Base-by-base conservation (phyloP, 1,140 invertebrate genomes). In the Chlorops oryzae region DNA sequence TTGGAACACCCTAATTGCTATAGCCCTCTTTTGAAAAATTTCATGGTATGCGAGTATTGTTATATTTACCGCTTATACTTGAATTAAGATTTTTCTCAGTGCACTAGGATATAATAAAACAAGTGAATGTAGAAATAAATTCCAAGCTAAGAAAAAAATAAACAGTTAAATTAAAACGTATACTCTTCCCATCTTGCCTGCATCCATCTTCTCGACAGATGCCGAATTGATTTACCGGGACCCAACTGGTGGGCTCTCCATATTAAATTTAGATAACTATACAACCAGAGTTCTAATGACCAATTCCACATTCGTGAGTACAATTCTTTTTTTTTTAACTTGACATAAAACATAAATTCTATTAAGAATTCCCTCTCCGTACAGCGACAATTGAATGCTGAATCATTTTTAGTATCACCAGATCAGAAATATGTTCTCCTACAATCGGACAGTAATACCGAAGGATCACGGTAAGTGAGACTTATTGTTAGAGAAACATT, bases 221-320 rank as follows among this genome's bases (percentile, higher is more conserved):
- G 74, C 75, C 48, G 85, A 87, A 65, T 73, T 87, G 51, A 79
- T 86, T 32, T 85, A 80, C 74, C 73, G 80, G 50, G 82, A 88
- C 70, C 71, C 77, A 5, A 78, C 83, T 62, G 86, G 86, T 3
- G 84, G 85, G 1, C 74, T 90, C 18, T 81, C 83, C 23, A 75
- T 86, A 35, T 81, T 85, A 69, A 83, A 88, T 62, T 83, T 84
- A 47, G 80, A 81, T 42, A 84, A 82, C 59, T 78, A 84, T 50
- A 81, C 79, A 47, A 81, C 82, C 2, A 75, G 77, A 47, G 73
- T 82, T 42, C 77, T 90, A 28, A 82, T 89, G 77, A 85, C 84
- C 59, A 89, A 88, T 68, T 81, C 84, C 5, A 87, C 86, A 32
- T 86, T 89, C 72, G 87, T 90, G 78, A 88, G 86, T 65, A 46